A percentile compares a stretch with the other conserved stretches of the same genome.
Evolutionary conservation across 2,797 vertebrate genomes (phyloP).

Genomic region (Perodicticus potto): DNA sequence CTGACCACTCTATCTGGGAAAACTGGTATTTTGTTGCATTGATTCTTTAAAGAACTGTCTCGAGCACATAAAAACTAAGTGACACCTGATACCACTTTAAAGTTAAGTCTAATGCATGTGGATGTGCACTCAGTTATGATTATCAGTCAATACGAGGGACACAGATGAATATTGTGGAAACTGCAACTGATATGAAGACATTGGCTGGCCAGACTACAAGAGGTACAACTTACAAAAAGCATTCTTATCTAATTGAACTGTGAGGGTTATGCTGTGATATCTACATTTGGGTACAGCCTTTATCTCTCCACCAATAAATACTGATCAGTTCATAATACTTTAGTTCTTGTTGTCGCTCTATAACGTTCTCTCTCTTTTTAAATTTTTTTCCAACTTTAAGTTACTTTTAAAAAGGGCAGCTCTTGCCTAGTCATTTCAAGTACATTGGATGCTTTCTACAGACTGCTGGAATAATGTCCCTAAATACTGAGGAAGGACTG

Average conservation of each 20-base stretch:
- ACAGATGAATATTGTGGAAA: not conserved
- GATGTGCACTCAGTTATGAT: not conserved
- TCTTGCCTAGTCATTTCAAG: not conserved
- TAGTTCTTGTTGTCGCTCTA: not conserved
- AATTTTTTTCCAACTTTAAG: not conserved
- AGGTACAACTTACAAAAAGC: not conserved
- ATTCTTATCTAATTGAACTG: not conserved
- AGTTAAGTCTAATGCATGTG: slow-evolving; percentile 33
- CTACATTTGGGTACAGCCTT: not conserved
- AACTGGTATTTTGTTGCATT: not conserved
- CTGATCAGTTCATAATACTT: not conserved
- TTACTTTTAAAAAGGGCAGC: not conserved
- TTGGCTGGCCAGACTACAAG: not conserved
- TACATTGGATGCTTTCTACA: not conserved
- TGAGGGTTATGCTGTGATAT: not conserved
- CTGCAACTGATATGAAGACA: not conserved
- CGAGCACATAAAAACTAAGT: not conserved
- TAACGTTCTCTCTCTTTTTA: not conserved
- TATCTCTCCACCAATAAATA: not conserved
- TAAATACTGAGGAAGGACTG: not conserved
- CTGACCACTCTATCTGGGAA: not conserved
- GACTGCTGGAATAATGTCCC: not conserved
- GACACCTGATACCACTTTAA: not conserved
- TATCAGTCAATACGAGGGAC: not conserved
- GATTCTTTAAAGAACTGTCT: slow-evolving; percentile 9